Base-by-base conservation (phyloP, 1,140 invertebrate genomes). In the Eueides isabella region DNA sequence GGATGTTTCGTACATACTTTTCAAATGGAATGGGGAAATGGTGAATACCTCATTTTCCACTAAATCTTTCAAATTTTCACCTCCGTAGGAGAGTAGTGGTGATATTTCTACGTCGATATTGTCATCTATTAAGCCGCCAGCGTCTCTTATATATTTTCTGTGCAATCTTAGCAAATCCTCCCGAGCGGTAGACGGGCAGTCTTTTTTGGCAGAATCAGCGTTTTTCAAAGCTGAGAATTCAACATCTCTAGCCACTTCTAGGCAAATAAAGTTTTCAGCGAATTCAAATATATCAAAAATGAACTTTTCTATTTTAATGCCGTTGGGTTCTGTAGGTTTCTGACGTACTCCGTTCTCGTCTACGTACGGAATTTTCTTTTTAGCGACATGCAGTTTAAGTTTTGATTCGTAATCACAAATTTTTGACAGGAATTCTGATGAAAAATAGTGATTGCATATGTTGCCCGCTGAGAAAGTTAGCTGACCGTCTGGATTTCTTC, bases 221-320 rank as follows among this genome's bases (percentile, higher is more conserved):
- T 99, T 99, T 90, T 99, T 99, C 75, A 99, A 88, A 0, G 99
- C 98, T 84, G 98, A 98, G 88, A 99, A 99, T 89, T 99, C 99
- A 72, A 97, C 96, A 80, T 98, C 96, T 64, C 99, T 94, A 0
- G 96, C 94, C 0, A 99, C 98, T 94, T 99, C 98, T 96, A 98
- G 98, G 4, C 97, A 97, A 23, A 97, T 97, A 86, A 99, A 98
- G 79, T 96, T 97, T 90, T 97, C 95, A 0, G 98, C 95, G 90
- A 98, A 99, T 83, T 97, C 96, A 89, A 99, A 99, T 0, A 99
- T 98, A 94, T 99, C 99, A 89, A 99, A 99, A 2, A 99, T 97
- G 92, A 99, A 99, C 93, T 99, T 99, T 84, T 99, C 99, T 89
- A 99, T 97, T 94, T 99, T 99, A 76, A 99, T 98, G 26, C 99